Percentiles rank a stretch among this genome's conserved stretches.
phyloP scores from a whole-genome alignment of 1,140 invertebrate species.

The Condylostylus longicornis region DNA sequence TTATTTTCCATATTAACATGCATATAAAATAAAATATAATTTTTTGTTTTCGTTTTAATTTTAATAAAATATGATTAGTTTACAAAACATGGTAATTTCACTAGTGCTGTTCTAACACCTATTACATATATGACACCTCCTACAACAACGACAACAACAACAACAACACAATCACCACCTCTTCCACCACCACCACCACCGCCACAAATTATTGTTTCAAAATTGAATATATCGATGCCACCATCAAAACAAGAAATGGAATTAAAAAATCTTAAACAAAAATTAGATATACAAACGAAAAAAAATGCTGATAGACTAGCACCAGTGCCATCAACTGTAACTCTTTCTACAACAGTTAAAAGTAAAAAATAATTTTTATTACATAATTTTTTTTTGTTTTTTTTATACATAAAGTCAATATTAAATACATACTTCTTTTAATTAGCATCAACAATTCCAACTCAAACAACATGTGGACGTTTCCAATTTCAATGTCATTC shows the following conservation, averaged over 20 bases:
- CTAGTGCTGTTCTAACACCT: conserved; percentile 60
- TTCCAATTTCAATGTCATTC: conserved; percentile 79
- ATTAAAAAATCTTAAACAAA: conserved; percentile 40
- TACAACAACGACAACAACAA: conserved; percentile 13
- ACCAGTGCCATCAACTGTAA: neutral
- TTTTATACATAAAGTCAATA: too few species aligned
- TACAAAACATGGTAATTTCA: conserved; percentile 73
- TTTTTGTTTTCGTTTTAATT: too few species aligned
- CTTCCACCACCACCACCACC: conserved; percentile 8
- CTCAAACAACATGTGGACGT: conserved; percentile 48
- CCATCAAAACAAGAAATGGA: conserved; percentile 68
- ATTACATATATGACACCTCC: conserved; percentile 11
- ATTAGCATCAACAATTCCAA: conserved; percentile 6
- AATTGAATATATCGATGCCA: conserved; percentile 35
- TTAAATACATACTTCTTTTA: neutral
- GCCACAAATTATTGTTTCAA: conserved; percentile 15
- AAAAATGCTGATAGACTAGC: neutral
- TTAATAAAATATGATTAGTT: too few species aligned
- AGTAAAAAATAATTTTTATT: too few species aligned
- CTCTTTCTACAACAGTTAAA: neutral
- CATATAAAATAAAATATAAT: too few species aligned
- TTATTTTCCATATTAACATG: too few species aligned
- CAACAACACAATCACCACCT: too few species aligned
- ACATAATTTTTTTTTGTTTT: too few species aligned
- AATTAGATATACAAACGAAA: conserved; percentile 15